These are phyloP conservation scores for Aricia agestis DNA, from an alignment of 1,140 invertebrate genomes.

Conservation along the genomic window DNA sequence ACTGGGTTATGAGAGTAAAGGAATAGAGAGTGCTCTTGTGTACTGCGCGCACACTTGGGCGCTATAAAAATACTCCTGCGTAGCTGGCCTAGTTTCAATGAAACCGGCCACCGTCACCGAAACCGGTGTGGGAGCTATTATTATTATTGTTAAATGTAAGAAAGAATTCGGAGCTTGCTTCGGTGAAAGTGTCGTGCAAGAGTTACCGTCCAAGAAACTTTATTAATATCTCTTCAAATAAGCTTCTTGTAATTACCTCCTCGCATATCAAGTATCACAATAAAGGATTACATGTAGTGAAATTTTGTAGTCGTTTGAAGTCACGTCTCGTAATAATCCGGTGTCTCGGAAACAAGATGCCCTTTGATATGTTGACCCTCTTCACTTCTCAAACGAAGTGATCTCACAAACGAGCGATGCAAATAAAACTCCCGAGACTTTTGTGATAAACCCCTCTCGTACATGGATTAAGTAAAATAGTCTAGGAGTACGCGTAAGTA, in stretches of 20 bases:
- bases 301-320: conserved; percentile 37
- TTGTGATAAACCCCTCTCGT: conserved; percentile 25
- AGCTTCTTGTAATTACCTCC: background rate
- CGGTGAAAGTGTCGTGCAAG: too few relatives aligned
- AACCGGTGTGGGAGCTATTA: too few relatives aligned
- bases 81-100: too few relatives aligned
- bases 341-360: conserved; percentile 47
- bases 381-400: conserved; percentile 45
- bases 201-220: too few relatives aligned
- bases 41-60: too few relatives aligned
- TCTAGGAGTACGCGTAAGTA: background rate
- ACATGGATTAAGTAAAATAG: conserved; percentile 18
- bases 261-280: background rate
- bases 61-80: too few relatives aligned
- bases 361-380: conserved; percentile 51
- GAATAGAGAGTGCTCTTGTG: too few relatives aligned
- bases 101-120: too few relatives aligned
- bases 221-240: background rate
- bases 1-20: too few relatives aligned
- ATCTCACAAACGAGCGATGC: conserved; percentile 43
- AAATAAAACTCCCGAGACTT: conserved; percentile 41
- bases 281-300: background rate
- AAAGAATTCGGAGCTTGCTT: too few relatives aligned
- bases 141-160: too few relatives aligned
- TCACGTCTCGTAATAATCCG: conserved; percentile 48